phyloP scores from a whole-genome alignment of 2,113 vertebrate species.

The Aramus guarauna region DNA sequence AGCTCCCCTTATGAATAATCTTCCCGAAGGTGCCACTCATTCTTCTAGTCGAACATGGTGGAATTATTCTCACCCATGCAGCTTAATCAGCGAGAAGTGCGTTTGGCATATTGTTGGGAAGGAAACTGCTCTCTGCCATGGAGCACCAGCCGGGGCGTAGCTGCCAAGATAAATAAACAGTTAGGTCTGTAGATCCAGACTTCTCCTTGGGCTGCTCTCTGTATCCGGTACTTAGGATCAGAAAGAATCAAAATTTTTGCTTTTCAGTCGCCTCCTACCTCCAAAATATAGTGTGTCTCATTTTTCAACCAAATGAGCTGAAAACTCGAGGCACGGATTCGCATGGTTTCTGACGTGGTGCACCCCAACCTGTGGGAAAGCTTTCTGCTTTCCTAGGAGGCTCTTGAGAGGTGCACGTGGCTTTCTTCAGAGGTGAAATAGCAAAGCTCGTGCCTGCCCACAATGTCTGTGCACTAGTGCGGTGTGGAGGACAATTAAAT shows the following conservation, averaged over 20 bases:
- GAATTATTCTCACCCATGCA: neutral
- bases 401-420: neutral
- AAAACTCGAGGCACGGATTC: neutral
- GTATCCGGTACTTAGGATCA: neutral
- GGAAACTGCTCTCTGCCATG: neutral
- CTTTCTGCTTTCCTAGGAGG: neutral
- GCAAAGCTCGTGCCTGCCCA: neutral
- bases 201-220: neutral
- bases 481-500: neutral
- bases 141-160: neutral
- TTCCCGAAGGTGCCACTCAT: conserved; percentile 12
- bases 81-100: neutral
- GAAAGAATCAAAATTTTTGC: neutral
- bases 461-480: neutral
- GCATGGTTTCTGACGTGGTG: neutral
- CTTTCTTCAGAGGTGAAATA: neutral
- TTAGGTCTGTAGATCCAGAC: neutral
- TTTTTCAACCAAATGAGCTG: neutral
- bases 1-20: conserved; percentile 19
- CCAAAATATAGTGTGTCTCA: accelerated
- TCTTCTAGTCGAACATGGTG: neutral
- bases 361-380: neutral
- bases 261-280: neutral
- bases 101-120: neutral
- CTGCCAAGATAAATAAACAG: neutral